phyloP scores from a whole-genome alignment of 2,888 invertebrate genomes.

The Tuberolachnus salignus region DNA sequence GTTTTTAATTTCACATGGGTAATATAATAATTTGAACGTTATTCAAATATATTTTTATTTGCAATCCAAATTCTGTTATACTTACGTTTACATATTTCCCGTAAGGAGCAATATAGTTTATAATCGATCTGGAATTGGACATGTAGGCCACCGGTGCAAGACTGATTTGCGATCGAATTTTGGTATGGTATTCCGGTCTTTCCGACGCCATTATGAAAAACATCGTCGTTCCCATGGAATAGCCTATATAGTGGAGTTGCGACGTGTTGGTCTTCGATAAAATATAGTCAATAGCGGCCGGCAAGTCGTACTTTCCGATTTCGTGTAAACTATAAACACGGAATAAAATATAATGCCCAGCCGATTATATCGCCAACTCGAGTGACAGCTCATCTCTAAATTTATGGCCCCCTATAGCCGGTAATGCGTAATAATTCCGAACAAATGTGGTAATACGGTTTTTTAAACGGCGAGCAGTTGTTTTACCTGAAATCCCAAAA shows the following conservation, averaged over 20 bases:
- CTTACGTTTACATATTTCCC: constrained; percentile 46
- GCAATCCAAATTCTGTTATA: too few species aligned
- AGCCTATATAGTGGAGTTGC: constrained; percentile 78
- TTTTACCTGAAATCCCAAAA: constrained; percentile 73
- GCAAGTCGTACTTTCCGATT: constrained; percentile 83
- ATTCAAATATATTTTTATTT: too few species aligned
- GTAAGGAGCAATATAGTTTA: constrained; percentile 39
- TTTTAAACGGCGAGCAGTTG: background rate
- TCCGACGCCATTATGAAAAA: constrained; percentile 74
- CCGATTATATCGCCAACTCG: too few species aligned
- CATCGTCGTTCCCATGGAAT: constrained; percentile 87
- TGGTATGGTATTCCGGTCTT: constrained; percentile 71
- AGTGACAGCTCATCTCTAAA: too few species aligned
- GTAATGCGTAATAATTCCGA: too few species aligned
- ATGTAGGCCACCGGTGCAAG: constrained; percentile 58
- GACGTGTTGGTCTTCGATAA: constrained; percentile 65
- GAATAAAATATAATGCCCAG: too few species aligned
- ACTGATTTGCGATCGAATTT: constrained; percentile 66
- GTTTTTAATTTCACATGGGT: too few species aligned
- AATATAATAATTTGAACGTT: too few species aligned
- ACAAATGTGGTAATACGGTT: too few species aligned
- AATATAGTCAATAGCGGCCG: constrained; percentile 79
- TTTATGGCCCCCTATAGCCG: too few species aligned
- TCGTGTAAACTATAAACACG: constrained; percentile 78
- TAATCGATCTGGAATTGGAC: constrained; percentile 44